A percentile compares a stretch with the other conserved stretches of the same genome.
Conservation (phyloP, 2,797 vertebrate species). For the Accipiter fasciatus region DNA sequence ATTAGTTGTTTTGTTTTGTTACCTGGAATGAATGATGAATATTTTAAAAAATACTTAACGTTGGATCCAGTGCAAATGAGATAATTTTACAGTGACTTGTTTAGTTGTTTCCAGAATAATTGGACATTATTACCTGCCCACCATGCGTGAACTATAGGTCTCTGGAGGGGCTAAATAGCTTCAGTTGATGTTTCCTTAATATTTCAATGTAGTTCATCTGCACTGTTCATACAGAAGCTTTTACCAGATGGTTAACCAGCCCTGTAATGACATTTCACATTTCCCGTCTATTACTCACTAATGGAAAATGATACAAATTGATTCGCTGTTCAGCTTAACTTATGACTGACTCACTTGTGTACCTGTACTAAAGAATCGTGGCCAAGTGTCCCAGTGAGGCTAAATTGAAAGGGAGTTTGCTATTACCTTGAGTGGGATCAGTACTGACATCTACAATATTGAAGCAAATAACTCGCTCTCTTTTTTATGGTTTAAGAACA, state of each 20-base stretch:
- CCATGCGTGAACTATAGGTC: slow-evolving; percentile 69
- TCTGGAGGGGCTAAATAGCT: slow-evolving; percentile 63
- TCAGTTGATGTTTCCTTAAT: slow-evolving; percentile 63
- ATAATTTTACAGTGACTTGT: slow-evolving; percentile 67
- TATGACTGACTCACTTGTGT: not conserved
- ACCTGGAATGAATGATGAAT: slow-evolving; percentile 69
- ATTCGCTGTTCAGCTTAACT: not conserved
- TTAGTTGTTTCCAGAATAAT: slow-evolving; percentile 68
- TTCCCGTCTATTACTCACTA: slow-evolving; percentile 58
- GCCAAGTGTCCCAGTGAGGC: not conserved
- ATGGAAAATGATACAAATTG: slow-evolving; percentile 22
- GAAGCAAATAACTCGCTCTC: not conserved
- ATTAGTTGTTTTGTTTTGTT: slow-evolving; percentile 71
- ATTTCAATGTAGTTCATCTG: slow-evolving; percentile 65
- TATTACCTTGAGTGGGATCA: not conserved
- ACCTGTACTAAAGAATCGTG: not conserved
- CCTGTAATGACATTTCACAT: slow-evolving; percentile 55
- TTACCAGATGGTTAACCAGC: slow-evolving; percentile 68
- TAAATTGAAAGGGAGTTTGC: not conserved
- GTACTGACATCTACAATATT: not conserved
- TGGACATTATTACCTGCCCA: slow-evolving; percentile 72
- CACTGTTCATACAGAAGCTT: slow-evolving; percentile 17
- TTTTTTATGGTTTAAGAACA: not conserved
- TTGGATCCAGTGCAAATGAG: slow-evolving; percentile 55
- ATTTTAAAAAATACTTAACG: slow-evolving; percentile 65